A percentile compares a stretch with the other conserved stretches of the same genome.
Conservation (phyloP, 2,888 invertebrate genomes). For the Junonia oenone region DNA sequence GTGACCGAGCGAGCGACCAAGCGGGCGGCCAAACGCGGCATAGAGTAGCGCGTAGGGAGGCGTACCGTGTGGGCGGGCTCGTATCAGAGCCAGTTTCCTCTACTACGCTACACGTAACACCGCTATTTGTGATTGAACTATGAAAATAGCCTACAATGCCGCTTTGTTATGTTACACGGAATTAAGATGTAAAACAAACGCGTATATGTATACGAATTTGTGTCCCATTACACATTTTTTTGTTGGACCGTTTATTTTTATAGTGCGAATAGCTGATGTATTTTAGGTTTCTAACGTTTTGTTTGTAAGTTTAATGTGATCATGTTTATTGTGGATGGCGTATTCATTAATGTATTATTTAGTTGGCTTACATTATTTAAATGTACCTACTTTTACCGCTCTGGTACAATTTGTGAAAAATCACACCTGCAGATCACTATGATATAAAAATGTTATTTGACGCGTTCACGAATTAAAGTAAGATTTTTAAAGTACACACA, state of each 20-base stretch:
- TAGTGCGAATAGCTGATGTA: constrained; percentile 33
- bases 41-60: constrained; percentile 39
- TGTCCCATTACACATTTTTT: constrained; percentile 35
- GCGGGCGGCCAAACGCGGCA: too few relatives aligned
- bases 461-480: too few relatives aligned
- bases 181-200: constrained; percentile 9
- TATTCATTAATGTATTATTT: too few relatives aligned
- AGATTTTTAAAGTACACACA: too few relatives aligned
- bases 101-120: constrained; percentile 63
- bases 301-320: constrained; percentile 24
- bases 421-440: neutral
- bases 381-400: too few relatives aligned
- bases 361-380: too few relatives aligned
- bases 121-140: constrained; percentile 57
- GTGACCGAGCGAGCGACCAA: neutral
- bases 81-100: constrained; percentile 59
- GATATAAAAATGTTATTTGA: neutral
- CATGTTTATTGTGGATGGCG: neutral
- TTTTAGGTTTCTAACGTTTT: constrained; percentile 28
- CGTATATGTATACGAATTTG: constrained; percentile 4
- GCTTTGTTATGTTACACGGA: constrained; percentile 33
- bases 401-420: too few relatives aligned
- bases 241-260: constrained; percentile 48
- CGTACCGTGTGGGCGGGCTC: constrained; percentile 61
- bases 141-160: constrained; percentile 50